Evolutionary conservation across 2,113 vertebrate species (phyloP).

Genomic region (Delphinapterus leucas): DNA sequence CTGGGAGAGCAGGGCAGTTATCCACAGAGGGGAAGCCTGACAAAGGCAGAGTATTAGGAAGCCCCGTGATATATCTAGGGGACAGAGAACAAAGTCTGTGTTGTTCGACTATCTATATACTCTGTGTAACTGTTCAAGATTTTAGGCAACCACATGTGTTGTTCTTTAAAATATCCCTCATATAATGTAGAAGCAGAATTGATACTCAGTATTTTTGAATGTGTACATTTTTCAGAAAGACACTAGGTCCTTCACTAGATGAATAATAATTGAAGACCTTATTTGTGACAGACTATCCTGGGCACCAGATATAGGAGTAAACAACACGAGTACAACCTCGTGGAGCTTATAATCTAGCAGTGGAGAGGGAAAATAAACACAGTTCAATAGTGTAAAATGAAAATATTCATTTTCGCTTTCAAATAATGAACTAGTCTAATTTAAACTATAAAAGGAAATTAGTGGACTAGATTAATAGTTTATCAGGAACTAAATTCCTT

Average conservation of each 20-base stretch:
- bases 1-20: accelerated
- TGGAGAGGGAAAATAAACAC: neutral
- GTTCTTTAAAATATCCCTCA: neutral
- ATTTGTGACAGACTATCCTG: neutral
- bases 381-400: neutral
- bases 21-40: neutral
- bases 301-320: neutral
- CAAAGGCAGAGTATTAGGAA: neutral
- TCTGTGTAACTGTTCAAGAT: neutral
- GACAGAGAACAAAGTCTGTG: neutral
- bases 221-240: neutral
- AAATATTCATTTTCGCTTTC: neutral
- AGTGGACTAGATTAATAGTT: neutral
- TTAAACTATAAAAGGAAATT: neutral
- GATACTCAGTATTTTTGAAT: neutral
- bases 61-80: neutral
- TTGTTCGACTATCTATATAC: neutral
- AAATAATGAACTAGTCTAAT: neutral
- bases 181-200: neutral
- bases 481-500: neutral
- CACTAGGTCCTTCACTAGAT: neutral
- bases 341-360: neutral
- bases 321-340: no score
- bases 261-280: neutral
- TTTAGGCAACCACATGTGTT: neutral